phyloP scores from a whole-genome alignment of 2,113 vertebrate genomes.

The Glaucidium brasilianum region DNA sequence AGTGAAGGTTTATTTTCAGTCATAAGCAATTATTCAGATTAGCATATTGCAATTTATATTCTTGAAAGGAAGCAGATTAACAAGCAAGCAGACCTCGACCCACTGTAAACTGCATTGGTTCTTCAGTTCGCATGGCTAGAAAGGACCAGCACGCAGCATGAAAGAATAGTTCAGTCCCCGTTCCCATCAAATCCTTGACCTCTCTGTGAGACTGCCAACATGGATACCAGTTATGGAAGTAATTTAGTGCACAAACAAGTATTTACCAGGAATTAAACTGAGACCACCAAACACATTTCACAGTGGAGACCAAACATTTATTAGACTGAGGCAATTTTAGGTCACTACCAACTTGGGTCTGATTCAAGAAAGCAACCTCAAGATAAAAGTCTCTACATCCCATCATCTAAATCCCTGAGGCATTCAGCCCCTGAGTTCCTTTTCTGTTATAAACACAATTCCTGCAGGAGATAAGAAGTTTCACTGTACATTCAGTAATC shows the following conservation, averaged over 20 bases:
- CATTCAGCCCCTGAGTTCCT: slow-evolving; percentile 37
- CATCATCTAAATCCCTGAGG: slow-evolving; percentile 34
- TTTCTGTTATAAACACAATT: slow-evolving; percentile 53
- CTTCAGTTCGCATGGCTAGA: background rate
- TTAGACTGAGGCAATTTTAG: slow-evolving; percentile 52
- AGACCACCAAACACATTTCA: slow-evolving; percentile 53
- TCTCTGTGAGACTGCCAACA: slow-evolving; percentile 29
- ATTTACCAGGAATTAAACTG: slow-evolving; percentile 53
- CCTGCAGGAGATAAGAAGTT: slow-evolving; percentile 45
- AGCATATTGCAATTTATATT: background rate
- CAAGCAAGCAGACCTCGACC: background rate
- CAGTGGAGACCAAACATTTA: slow-evolving; percentile 25
- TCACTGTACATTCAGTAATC: slow-evolving; percentile 44
- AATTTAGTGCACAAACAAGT: slow-evolving; percentile 43
- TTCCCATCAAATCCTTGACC: slow-evolving; percentile 58
- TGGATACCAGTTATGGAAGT: slow-evolving; percentile 54
- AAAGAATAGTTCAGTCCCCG: slow-evolving; percentile 21
- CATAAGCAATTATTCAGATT: background rate
- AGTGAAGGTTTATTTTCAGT: background rate
- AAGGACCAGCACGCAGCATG: background rate
- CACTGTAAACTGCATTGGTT: background rate
- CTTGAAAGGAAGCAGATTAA: background rate
- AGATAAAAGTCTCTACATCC: slow-evolving; percentile 43
- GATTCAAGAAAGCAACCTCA: slow-evolving; percentile 43
- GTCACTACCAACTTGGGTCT: slow-evolving; percentile 49